Conservation (phyloP, 1,140 invertebrate genomes). For the Battus philenor region DNA sequence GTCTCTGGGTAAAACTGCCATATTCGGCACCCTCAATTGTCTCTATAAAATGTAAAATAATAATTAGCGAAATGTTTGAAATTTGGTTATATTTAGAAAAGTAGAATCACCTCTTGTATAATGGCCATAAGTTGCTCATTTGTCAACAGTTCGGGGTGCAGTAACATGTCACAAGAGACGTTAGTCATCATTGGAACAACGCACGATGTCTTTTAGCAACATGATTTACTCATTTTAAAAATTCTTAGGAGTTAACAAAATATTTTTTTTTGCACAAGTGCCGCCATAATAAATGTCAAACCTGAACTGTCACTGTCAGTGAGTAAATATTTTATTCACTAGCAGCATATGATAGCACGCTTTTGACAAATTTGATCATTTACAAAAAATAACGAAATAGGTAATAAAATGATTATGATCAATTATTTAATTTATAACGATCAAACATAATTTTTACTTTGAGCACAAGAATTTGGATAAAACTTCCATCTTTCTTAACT, state of each 20-base stretch:
- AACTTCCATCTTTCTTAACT: no score
- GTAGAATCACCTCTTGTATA: conserved; percentile 49
- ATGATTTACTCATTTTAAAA: not conserved
- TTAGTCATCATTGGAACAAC: conserved; percentile 29
- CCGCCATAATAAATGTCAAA: conserved; percentile 20
- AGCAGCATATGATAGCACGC: no score
- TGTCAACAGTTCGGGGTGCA: conserved; percentile 56
- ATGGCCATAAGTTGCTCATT: conserved; percentile 55
- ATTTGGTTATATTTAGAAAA: conserved; percentile 10
- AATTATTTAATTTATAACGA: no score
- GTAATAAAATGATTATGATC: no score
- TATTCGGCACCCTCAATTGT: conserved; percentile 44
- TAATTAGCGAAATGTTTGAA: conserved; percentile 9
- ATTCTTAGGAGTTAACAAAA: conserved; percentile 15
- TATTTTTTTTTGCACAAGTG: not conserved
- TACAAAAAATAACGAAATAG: no score
- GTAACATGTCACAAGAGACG: conserved; percentile 53
- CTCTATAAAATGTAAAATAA: conserved; percentile 41
- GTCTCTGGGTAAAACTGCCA: conserved; percentile 44
- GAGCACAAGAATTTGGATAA: no score
- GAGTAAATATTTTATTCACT: no score
- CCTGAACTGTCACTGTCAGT: no score
- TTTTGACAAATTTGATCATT: no score
- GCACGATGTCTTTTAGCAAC: conserved; percentile 10
- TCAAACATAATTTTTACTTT: no score